Evolutionary conservation across 2,888 invertebrate genomes (phyloP).

Genomic region (Proisotoma minuta): DNA sequence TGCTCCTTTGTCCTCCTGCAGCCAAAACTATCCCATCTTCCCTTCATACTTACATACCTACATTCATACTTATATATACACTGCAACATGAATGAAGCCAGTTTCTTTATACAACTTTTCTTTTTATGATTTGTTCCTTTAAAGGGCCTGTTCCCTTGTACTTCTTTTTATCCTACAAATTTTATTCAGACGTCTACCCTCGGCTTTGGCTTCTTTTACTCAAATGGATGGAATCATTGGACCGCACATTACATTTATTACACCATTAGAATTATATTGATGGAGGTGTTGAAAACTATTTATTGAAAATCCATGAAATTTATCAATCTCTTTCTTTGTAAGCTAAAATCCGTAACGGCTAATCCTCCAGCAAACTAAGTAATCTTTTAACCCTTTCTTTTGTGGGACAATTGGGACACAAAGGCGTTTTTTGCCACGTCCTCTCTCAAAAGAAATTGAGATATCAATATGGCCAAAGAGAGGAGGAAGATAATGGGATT

Average conservation of each 20-base stretch:
- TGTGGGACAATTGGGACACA: too few relatives aligned
- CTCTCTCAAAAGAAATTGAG: too few relatives aligned
- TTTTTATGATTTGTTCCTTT: not conserved
- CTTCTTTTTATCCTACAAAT: not conserved
- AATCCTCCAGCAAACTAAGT: not conserved
- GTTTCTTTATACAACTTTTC: too few relatives aligned
- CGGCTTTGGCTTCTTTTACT: not conserved
- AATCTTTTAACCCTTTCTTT: not conserved
- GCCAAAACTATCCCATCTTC: too few relatives aligned
- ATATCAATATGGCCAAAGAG: too few relatives aligned
- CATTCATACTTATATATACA: too few relatives aligned
- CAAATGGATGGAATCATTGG: too few relatives aligned
- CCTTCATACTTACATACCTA: too few relatives aligned
- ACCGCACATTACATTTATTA: not conserved
- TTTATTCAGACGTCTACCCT: not conserved
- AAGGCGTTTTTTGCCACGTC: too few relatives aligned
- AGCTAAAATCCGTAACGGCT: not conserved
- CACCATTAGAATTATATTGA: not conserved
- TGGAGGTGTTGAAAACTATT: slow-evolving; percentile 1
- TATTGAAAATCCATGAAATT: not conserved
- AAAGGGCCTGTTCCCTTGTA: slow-evolving; percentile 2
- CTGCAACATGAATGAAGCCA: too few relatives aligned
- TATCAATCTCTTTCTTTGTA: not conserved
- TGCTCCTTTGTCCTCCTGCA: too few relatives aligned
- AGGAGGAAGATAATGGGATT: too few relatives aligned